Base-by-base conservation (phyloP, 2,113 vertebrate species). In the Oplegnathus fasciatus region DNA sequence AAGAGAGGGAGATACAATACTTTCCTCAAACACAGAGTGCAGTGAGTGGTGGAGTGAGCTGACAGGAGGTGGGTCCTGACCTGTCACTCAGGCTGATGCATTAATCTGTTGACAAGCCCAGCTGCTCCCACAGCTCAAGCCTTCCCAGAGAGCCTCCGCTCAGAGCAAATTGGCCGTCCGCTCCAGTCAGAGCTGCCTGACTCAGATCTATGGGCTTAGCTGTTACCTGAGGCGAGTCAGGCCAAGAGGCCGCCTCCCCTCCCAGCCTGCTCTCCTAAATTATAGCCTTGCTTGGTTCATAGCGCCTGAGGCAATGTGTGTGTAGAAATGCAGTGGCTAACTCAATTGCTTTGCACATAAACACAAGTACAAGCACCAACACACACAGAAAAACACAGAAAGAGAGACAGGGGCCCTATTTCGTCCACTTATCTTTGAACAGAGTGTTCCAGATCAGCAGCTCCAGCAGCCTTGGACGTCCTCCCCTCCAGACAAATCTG, bases 41-140 rank as follows among this genome's bases (percentile, higher is more conserved):
- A 75, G 72, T 40, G 78, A 80, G 73, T 24, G 61, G 34, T 68
- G 62, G 80, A 64, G 58, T 5, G 74, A 60, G 88, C 67, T 28
- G 92, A 91, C 64, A 82, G 37, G 82, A 86, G 88, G 89, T 87
- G 89, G 81, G 82, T 74, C 82, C 82, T 76, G 84, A 89, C 81
- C 79, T 60, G 89, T 94, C 94, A 94, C 55, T 94, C 91, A 90
- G 84, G 79, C 89, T 96, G 93, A 95, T 93, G 88, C 93, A 93
- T 94, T 94, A 90, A 94, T 93, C 91, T 92, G 89, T 84, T 92
- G 94, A 96, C 93, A 94, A 91, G 91, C 85, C 84, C 92, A 92
- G 93, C 91, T 95, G 92, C 90, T 93, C 89, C 64, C 88, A 81
- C 88, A 57, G 91, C 91, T 93, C 92, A 88, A 81, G 85, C 71